A percentile compares a stretch with the other conserved stretches of the same genome.
Evolutionary conservation across 2,113 vertebrate species (phyloP).

Genomic region (Gymnarchus niloticus): DNA sequence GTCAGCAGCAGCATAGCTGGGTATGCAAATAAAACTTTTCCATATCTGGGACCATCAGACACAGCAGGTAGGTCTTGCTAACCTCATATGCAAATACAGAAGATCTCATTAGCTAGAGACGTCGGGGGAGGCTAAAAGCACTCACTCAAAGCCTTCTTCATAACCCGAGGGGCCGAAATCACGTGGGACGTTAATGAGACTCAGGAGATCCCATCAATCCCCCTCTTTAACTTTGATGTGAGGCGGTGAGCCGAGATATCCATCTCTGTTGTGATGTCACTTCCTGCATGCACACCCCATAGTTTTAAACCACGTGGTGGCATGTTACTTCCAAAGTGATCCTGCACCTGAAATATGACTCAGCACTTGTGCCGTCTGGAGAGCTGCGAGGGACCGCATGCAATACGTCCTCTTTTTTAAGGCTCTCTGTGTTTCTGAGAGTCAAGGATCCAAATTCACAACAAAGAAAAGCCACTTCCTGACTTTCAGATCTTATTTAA

Average conservation of each 20-base stretch:
- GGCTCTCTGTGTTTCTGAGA: not conserved
- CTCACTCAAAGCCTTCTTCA: not conserved
- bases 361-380: not conserved
- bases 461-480: not conserved
- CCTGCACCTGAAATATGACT: not conserved
- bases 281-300: not conserved
- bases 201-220: not conserved
- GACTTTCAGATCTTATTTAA: not conserved
- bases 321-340: not conserved
- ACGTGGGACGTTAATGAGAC: not conserved
- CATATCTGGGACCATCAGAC: not conserved
- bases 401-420: not conserved
- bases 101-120: not conserved
- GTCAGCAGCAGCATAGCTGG: not conserved
- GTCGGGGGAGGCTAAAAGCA: not conserved
- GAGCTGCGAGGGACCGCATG: not conserved
- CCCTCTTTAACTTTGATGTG: not conserved
- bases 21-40: not conserved
- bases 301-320: not conserved
- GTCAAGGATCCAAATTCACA: not conserved
- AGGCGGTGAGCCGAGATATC: not conserved
- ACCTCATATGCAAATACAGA: not conserved
- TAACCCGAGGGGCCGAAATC: not conserved
- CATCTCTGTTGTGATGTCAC: not conserved
- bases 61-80: not conserved